Evolutionary conservation across 2,888 invertebrate genomes (phyloP).

Genomic region (Polyploca ridens): DNA sequence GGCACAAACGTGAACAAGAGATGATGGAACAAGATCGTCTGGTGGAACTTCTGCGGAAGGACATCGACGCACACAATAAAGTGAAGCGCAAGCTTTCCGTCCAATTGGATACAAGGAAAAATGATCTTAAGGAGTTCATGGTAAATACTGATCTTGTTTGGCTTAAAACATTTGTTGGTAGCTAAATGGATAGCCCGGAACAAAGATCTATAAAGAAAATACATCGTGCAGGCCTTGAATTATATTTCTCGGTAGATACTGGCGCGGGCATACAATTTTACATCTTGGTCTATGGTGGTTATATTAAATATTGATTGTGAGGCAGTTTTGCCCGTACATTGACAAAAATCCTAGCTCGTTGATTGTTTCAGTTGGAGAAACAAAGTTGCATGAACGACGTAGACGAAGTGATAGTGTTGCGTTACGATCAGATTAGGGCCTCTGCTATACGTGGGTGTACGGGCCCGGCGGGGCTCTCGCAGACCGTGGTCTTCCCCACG

Average conservation of each 20-base stretch:
- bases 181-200: too few species aligned
- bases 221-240: too few species aligned
- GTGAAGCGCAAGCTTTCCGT: conserved; percentile 82
- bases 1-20: conserved; percentile 82
- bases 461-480: conserved; percentile 65
- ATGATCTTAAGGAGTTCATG: conserved; percentile 86
- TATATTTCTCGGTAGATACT: too few species aligned
- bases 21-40: conserved; percentile 83
- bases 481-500: conserved; percentile 87
- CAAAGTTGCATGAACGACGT: conserved; percentile 92
- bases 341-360: not conserved
- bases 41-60: conserved; percentile 84
- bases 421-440: conserved; percentile 87
- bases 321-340: not conserved
- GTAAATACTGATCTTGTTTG: conserved; percentile 59
- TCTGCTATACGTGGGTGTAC: conserved; percentile 72
- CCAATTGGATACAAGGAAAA: conserved; percentile 82
- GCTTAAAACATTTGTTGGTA: conserved; percentile 1
- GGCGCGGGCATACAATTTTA: too few species aligned
- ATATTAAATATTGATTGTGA: too few species aligned
- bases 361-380: conserved; percentile 85
- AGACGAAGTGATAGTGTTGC: conserved; percentile 87
- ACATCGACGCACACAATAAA: conserved; percentile 85
- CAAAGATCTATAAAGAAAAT: too few species aligned
- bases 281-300: too few species aligned